These are phyloP conservation scores for Caenorhabditis macrosperma DNA, from an alignment of 2,888 invertebrate species.

Conservation along the genomic window DNA sequence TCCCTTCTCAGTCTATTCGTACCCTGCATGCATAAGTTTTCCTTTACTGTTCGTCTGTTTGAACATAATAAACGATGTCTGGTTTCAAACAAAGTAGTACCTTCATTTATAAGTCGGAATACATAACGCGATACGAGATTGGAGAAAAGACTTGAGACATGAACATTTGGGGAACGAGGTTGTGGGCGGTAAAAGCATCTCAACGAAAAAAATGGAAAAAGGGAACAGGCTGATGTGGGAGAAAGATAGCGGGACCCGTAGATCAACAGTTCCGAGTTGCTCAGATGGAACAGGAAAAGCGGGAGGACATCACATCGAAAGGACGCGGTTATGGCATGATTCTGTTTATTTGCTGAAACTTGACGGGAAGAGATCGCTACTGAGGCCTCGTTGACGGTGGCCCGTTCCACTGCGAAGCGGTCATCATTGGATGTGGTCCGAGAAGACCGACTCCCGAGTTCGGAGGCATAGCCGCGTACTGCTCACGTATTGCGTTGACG, in stretches of 20 bases:
- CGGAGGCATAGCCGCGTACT: constrained; percentile 1
- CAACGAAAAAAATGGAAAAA: constrained; percentile 1
- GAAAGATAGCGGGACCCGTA: constrained; percentile 35
- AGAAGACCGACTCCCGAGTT: constrained; percentile 29
- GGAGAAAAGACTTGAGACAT: neutral
- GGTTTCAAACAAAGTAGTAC: constrained; percentile 1
- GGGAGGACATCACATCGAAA: constrained; percentile 24
- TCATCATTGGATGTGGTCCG: constrained; percentile 38
- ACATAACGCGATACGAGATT: neutral
- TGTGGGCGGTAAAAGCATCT: neutral
- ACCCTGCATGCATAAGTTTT: constrained; percentile 20
- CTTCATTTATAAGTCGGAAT: constrained; percentile 13
- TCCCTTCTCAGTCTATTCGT: neutral
- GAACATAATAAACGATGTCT: constrained; percentile 44
- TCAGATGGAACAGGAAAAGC: constrained; percentile 33
- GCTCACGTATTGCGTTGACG: constrained; percentile 36
- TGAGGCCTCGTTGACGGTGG: constrained; percentile 11
- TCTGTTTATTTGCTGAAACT: constrained; percentile 23
- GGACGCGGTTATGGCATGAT: constrained; percentile 37
- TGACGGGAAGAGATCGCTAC: neutral
- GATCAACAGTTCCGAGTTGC: constrained; percentile 28
- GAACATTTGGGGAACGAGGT: constrained; percentile 14
- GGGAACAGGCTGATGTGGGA: constrained; percentile 3
- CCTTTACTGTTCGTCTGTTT: neutral
- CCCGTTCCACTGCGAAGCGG: constrained; percentile 19